Evolutionary conservation across 1,140 invertebrate species (phyloP).

Genomic region (Drosophila ironensis): DNA sequence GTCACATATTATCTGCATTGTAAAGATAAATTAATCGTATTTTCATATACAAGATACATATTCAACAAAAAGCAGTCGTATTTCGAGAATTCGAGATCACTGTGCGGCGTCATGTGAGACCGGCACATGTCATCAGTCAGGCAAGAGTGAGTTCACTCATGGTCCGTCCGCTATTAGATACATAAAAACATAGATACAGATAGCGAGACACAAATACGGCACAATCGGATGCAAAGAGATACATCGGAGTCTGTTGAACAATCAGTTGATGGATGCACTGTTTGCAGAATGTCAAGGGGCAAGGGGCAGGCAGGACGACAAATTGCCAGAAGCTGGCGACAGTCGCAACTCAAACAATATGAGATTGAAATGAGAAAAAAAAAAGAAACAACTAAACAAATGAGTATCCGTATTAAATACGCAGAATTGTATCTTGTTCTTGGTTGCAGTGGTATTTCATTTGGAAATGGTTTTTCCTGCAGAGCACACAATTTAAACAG

Average conservation of each 20-base stretch:
- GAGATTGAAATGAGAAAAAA: not conserved
- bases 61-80: too few species aligned
- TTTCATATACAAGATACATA: too few species aligned
- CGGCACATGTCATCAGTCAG: slow-evolving; percentile 42
- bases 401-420: slow-evolving; percentile 11
- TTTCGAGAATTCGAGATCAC: not conserved
- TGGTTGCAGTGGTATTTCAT: slow-evolving; percentile 1
- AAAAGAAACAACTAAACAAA: slow-evolving; percentile 11
- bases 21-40: too few species aligned
- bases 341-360: not conserved
- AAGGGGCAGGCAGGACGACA: too few species aligned
- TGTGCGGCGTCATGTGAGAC: slow-evolving; percentile 1
- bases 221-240: slow-evolving; percentile 29
- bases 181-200: not conserved
- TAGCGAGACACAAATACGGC: not conserved
- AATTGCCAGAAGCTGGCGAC: slow-evolving; percentile 19
- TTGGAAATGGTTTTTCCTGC: not conserved
- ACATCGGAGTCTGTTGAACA: slow-evolving; percentile 36
- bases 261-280: slow-evolving; percentile 42
- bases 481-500: slow-evolving; percentile 1
- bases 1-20: too few species aligned
- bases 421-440: not conserved
- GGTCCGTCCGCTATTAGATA: slow-evolving; percentile 6
- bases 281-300: slow-evolving; percentile 13
- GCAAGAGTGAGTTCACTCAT: slow-evolving; percentile 32